These are phyloP conservation scores for Paramuricea clavata DNA, from an alignment of 92 coral and sea anemone genomes.

Conservation along the genomic window DNA sequence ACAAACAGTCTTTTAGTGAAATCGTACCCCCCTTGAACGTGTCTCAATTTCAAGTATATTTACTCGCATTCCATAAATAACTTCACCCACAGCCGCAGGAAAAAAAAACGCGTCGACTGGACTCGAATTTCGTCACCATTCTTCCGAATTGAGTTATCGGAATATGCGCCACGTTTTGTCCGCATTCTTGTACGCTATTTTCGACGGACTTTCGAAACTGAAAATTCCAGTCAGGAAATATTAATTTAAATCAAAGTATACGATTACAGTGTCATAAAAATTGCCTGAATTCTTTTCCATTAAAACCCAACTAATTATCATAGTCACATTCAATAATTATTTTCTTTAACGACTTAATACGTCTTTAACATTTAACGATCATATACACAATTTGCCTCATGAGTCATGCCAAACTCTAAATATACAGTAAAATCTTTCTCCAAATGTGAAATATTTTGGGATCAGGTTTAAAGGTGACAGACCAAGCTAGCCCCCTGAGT, in stretches of 20 bases:
- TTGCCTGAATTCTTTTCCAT: constrained; percentile 12
- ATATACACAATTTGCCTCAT: neutral
- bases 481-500: no score
- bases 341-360: neutral
- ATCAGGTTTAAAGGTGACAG: no score
- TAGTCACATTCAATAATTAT: neutral
- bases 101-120: constrained; percentile 12
- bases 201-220: neutral
- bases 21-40: constrained; percentile 39
- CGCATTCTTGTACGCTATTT: neutral
- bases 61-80: constrained; percentile 17
- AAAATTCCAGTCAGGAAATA: constrained; percentile 5
- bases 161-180: neutral
- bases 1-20: constrained; percentile 37
- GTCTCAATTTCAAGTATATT: constrained; percentile 12
- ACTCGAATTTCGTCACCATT: neutral
- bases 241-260: neutral
- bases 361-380: neutral
- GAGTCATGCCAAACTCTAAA: neutral
- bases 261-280: constrained; percentile 3
- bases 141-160: neutral
- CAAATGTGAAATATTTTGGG: no score
- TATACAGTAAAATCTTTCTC: no score
- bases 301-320: neutral
- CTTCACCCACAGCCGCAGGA: neutral